Conservation (phyloP, 2,797 vertebrate genomes). For the Calcarius lapponicus region DNA sequence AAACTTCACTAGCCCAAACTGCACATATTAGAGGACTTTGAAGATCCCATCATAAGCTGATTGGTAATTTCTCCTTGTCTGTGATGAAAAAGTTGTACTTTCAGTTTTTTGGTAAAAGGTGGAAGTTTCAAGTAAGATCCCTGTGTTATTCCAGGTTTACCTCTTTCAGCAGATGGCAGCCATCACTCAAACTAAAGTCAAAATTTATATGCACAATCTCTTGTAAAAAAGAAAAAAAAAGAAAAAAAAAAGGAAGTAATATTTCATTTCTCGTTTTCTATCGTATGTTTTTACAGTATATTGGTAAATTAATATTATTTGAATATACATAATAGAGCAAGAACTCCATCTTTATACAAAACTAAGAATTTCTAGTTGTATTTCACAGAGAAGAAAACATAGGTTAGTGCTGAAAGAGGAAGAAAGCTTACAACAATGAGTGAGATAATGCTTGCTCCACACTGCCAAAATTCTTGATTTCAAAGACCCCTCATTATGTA, state of each 20-base stretch:
- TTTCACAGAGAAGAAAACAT: neutral
- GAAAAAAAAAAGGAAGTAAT: neutral
- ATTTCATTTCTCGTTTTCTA: neutral
- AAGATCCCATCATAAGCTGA: neutral
- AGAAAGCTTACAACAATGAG: neutral
- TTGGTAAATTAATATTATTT: neutral
- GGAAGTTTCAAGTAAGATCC: neutral
- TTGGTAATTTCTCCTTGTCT: neutral
- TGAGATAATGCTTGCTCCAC: neutral
- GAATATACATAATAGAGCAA: neutral
- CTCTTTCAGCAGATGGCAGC: neutral
- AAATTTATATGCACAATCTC: neutral
- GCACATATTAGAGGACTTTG: neutral
- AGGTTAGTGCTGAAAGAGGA: neutral
- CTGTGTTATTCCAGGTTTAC: neutral
- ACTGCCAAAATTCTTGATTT: neutral
- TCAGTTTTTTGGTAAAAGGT: neutral
- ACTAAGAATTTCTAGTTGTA: neutral
- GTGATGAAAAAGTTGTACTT: neutral
- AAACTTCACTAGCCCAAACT: neutral
- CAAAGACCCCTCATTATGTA: rapidly evolving
- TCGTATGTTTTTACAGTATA: neutral
- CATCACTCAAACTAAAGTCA: neutral
- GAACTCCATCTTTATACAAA: neutral
- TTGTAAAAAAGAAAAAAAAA: too few relatives aligned